A percentile compares a stretch with the other conserved stretches of the same genome.
Conservation (phyloP, 1,140 invertebrate genomes). For the Cheumatopsyche charites region DNA sequence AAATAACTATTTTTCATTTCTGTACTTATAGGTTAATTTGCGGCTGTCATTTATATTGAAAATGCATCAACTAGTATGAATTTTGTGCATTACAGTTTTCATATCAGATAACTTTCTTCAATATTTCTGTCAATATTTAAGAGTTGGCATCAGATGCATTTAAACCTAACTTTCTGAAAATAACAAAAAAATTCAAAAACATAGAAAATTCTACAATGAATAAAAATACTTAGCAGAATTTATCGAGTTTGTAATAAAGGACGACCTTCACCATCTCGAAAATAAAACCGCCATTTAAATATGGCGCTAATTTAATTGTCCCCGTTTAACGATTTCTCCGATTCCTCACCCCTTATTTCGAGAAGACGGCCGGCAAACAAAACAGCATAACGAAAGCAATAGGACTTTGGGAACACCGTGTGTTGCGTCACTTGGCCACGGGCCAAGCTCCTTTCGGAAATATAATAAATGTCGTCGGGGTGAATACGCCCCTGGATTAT, state of each 20-base stretch:
- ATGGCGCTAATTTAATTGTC: not conserved
- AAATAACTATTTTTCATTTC: too few species aligned
- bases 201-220: too few species aligned
- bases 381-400: not conserved
- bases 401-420: conserved; percentile 23
- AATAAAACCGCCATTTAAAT: not conserved
- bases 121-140: too few species aligned
- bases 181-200: too few species aligned
- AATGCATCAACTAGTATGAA: too few species aligned
- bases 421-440: conserved; percentile 9
- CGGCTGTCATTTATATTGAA: too few species aligned
- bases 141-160: too few species aligned
- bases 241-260: not conserved
- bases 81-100: too few species aligned
- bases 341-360: not conserved
- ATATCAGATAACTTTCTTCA: too few species aligned
- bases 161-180: too few species aligned
- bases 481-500: conserved; percentile 5
- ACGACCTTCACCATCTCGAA: not conserved
- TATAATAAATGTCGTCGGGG: conserved; percentile 16
- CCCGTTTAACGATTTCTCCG: not conserved
- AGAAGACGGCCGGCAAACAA: not conserved
- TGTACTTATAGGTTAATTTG: too few species aligned
- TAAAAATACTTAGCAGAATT: not conserved
- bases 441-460: conserved; percentile 10